A percentile compares a stretch with the other conserved stretches of the same genome.
These are phyloP conservation scores for Stichopus chloronotus DNA, from an alignment of 35 echinoderm and acorn worm species.

Conservation along the genomic window DNA sequence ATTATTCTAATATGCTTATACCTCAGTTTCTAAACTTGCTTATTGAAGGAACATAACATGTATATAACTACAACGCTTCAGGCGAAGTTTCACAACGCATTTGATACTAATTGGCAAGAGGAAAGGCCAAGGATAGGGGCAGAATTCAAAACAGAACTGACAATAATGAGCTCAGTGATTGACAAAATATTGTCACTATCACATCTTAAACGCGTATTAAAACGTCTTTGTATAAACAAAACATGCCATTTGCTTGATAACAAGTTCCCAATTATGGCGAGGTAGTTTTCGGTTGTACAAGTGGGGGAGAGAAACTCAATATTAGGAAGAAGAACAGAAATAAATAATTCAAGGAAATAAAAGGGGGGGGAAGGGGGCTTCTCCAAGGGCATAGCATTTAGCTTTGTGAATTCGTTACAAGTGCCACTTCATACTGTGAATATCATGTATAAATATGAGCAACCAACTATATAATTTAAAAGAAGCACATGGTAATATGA, in stretches of 20 bases:
- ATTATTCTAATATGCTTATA: background rate
- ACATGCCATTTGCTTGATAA: background rate
- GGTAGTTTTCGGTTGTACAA: background rate
- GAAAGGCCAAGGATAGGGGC: background rate
- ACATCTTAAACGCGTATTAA: background rate
- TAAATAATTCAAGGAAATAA: background rate
- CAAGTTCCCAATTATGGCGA: background rate
- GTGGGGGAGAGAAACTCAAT: background rate
- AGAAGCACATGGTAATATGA: too few relatives aligned
- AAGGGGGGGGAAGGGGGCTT: background rate
- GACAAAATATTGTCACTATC: background rate
- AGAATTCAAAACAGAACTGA: background rate
- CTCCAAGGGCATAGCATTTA: too few relatives aligned
- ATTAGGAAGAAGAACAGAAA: background rate
- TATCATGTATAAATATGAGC: too few relatives aligned
- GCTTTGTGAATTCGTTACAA: too few relatives aligned
- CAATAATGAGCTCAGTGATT: background rate
- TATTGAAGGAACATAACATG: background rate
- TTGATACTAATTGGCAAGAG: background rate
- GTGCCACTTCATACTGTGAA: too few relatives aligned
- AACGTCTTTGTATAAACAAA: background rate
- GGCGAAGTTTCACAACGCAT: background rate
- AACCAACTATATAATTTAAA: too few relatives aligned
- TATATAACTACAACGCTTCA: background rate
- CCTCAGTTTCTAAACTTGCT: background rate